These are phyloP conservation scores for Pristionchus japonicus DNA, from an alignment of 2,888 invertebrate genomes.

Conservation along the genomic window DNA sequence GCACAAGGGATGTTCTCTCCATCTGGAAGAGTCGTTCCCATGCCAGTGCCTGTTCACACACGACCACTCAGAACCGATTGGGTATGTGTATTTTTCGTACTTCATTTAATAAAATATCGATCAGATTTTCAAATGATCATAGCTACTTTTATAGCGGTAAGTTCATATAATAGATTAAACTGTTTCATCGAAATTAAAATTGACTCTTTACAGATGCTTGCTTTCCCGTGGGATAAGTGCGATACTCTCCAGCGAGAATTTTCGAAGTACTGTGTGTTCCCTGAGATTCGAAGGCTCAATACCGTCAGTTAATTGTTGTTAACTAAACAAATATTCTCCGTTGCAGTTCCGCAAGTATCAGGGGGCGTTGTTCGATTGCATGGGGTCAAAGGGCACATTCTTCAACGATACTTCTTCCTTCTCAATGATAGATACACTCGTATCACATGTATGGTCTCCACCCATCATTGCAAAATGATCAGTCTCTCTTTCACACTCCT, in stretches of 20 bases:
- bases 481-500: background rate
- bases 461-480: background rate
- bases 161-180: too few species aligned
- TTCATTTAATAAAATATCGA: too few species aligned
- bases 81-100: background rate
- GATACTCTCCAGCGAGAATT: slow-evolving; percentile 42
- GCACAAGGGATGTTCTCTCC: slow-evolving; percentile 47
- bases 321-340: background rate
- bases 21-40: slow-evolving; percentile 38
- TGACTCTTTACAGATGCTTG: slow-evolving; percentile 9
- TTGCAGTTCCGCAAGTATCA: slow-evolving; percentile 38
- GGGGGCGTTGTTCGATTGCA: slow-evolving; percentile 25
- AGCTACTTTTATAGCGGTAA: too few species aligned
- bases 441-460: background rate
- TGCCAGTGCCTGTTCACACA: slow-evolving; percentile 45
- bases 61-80: slow-evolving; percentile 41
- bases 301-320: background rate
- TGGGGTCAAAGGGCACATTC: slow-evolving; percentile 40
- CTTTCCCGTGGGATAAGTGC: slow-evolving; percentile 42
- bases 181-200: too few species aligned
- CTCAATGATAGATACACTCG: slow-evolving; percentile 31
- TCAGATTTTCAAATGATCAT: too few species aligned
- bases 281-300: background rate
- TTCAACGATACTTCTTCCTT: slow-evolving; percentile 46
- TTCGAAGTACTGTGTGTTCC: slow-evolving; percentile 26